A percentile compares a stretch with the other conserved stretches of the same genome.
These are phyloP conservation scores for Sclerodermus sp. DNA, from an alignment of 2,888 invertebrate genomes.

Conservation along the genomic window DNA sequence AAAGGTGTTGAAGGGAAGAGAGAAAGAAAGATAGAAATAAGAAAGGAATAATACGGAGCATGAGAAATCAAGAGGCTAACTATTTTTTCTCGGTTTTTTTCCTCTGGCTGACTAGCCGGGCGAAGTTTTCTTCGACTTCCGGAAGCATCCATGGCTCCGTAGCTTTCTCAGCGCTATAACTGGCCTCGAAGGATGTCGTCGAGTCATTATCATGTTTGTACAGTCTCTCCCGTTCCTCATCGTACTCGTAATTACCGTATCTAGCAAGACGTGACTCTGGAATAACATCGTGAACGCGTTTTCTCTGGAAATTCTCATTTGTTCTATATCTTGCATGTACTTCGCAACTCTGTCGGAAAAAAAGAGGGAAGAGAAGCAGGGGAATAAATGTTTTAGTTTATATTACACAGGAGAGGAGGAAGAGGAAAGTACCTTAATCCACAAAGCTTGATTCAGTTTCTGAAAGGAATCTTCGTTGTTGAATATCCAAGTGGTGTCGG, in stretches of 20 bases:
- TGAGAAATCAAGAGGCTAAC: too few relatives aligned
- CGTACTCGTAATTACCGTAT: constrained; percentile 64
- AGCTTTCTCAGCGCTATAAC: constrained; percentile 10
- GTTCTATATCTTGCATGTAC: constrained; percentile 30
- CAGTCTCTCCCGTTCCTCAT: constrained; percentile 62
- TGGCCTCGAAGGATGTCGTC: constrained; percentile 8
- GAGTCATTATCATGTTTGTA: constrained; percentile 41
- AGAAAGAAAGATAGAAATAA: background rate
- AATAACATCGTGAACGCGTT: constrained; percentile 67
- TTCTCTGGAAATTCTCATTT: constrained; percentile 40
- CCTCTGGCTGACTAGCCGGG: constrained; percentile 26
- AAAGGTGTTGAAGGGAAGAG: too few relatives aligned
- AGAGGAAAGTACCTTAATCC: constrained; percentile 41
- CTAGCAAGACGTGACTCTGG: constrained; percentile 67
- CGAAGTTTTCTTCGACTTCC: constrained; percentile 47
- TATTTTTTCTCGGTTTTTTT: constrained; percentile 21
- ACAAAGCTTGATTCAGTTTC: constrained; percentile 46
- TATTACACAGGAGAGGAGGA: background rate
- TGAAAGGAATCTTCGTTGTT: constrained; percentile 43
- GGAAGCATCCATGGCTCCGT: constrained; percentile 49
- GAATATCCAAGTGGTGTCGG: constrained; percentile 46
- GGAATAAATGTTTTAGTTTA: constrained; percentile 1
- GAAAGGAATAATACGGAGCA: too few relatives aligned
- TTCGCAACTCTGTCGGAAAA: constrained; percentile 18
- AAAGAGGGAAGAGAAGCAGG: constrained; percentile 8